A percentile compares a stretch with the other conserved stretches of the same genome.
Evolutionary conservation across 2,797 vertebrate genomes (phyloP).

Genomic region (Cossypha heuglini): DNA sequence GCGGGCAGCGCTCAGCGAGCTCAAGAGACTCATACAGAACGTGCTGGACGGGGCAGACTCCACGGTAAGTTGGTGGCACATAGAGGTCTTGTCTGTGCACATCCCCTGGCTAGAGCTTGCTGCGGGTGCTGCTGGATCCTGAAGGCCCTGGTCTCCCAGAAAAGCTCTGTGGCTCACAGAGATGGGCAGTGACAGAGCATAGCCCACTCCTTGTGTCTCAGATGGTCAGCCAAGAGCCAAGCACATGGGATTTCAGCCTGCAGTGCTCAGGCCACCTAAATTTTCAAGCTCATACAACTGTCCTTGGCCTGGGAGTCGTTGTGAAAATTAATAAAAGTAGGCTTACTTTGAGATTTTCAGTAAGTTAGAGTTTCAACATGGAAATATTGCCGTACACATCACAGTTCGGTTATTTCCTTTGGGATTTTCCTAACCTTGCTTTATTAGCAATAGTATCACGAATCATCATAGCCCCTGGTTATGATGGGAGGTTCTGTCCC

Average conservation of each 20-base stretch:
- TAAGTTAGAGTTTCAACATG: neutral
- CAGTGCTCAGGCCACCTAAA: neutral
- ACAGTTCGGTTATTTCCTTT: neutral
- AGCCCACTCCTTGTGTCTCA: neutral
- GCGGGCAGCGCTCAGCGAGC: constrained; percentile 87
- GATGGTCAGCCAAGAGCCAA: neutral
- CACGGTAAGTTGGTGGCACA: constrained; percentile 77
- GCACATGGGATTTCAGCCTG: neutral
- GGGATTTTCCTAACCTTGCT: neutral
- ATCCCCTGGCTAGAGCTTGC: neutral
- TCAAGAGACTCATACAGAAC: constrained; percentile 93
- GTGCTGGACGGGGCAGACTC: constrained; percentile 92
- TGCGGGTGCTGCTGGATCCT: neutral
- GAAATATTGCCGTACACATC: neutral
- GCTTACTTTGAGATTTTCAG: neutral
- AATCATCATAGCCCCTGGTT: accelerated
- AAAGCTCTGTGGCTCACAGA: neutral
- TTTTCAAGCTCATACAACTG: neutral
- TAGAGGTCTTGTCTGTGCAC: neutral
- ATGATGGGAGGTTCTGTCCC: neutral
- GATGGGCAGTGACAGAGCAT: neutral
- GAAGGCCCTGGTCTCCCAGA: neutral
- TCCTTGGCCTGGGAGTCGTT: neutral
- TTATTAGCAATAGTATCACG: neutral
- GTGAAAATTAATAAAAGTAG: neutral